phyloP scores from a whole-genome alignment of 2,113 vertebrate genomes.

The Cochlearius cochlearius region DNA sequence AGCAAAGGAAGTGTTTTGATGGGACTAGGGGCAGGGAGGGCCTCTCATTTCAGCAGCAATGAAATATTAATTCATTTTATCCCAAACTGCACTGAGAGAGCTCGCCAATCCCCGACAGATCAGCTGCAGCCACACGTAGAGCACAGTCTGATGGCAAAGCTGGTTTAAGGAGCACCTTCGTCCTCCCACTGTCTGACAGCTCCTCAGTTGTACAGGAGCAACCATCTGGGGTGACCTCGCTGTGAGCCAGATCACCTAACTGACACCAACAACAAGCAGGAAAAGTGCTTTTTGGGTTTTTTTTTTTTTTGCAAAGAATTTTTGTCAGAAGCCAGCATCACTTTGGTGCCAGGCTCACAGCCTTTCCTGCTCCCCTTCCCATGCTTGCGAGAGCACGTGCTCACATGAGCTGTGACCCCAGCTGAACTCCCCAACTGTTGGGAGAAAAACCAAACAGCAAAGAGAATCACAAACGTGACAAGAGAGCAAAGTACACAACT shows the following conservation, averaged over 20 bases:
- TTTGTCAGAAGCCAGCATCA: not conserved
- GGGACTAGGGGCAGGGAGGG: not conserved
- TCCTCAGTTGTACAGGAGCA: not conserved
- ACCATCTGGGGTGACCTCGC: not conserved
- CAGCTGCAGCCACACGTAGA: not conserved
- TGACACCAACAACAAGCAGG: not conserved
- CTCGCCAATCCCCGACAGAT: fast-evolving
- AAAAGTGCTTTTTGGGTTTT: not conserved
- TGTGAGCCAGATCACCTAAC: not conserved
- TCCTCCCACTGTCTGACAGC: not conserved
- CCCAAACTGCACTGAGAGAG: not conserved
- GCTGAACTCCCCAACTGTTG: not conserved
- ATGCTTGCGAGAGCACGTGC: fast-evolving
- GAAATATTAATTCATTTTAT: not conserved
- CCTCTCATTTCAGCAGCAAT: not conserved
- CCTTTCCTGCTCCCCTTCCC: not conserved
- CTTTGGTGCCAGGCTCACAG: not conserved
- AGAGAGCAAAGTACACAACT: not conserved
- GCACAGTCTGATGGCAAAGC: not conserved
- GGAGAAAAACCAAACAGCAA: not conserved
- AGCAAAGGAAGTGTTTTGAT: not conserved
- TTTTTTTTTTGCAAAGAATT: not conserved
- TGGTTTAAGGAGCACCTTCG: not conserved
- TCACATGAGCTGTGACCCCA: not conserved
- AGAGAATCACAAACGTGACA: not conserved